A percentile compares a stretch with the other conserved stretches of the same genome.
Evolutionary conservation across 1,140 invertebrate genomes (phyloP).

Genomic region (Heliconius congener): DNA sequence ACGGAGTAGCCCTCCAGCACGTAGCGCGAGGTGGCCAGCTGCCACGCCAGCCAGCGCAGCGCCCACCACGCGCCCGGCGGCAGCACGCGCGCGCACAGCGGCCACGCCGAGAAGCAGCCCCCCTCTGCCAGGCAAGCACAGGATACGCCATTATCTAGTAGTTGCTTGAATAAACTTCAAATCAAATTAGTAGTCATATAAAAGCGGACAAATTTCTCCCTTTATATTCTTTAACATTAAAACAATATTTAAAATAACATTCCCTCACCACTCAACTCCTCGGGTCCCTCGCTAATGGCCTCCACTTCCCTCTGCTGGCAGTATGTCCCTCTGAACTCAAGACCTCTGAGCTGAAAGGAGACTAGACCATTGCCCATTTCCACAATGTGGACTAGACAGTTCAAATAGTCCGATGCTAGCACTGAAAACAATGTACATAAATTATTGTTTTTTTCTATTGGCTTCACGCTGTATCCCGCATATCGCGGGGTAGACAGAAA

Average conservation of each 20-base stretch:
- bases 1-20: constrained; percentile 99
- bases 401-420: constrained; percentile 97
- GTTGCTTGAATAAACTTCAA: too few species aligned
- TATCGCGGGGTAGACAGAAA: too few species aligned
- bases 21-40: constrained; percentile 96
- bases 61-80: constrained; percentile 97
- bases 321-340: constrained; percentile 99
- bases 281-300: constrained; percentile 97
- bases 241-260: too few species aligned
- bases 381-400: constrained; percentile 98
- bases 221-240: too few species aligned
- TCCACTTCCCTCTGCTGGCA: constrained; percentile 99
- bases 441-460: too few species aligned
- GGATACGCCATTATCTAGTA: too few species aligned
- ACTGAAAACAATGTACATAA: constrained; percentile 80
- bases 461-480: too few species aligned
- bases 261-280: constrained; percentile 92
- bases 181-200: too few species aligned
- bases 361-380: constrained; percentile 99
- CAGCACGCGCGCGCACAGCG: constrained; percentile 90
- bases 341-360: constrained; percentile 98
- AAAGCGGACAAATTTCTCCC: too few species aligned
- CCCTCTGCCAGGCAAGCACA: constrained; percentile 82
- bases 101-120: constrained; percentile 79
- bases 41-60: constrained; percentile 99